These are phyloP conservation scores for Gopherus flavomarginatus DNA, from an alignment of 2,113 vertebrate species.

Conservation along the genomic window DNA sequence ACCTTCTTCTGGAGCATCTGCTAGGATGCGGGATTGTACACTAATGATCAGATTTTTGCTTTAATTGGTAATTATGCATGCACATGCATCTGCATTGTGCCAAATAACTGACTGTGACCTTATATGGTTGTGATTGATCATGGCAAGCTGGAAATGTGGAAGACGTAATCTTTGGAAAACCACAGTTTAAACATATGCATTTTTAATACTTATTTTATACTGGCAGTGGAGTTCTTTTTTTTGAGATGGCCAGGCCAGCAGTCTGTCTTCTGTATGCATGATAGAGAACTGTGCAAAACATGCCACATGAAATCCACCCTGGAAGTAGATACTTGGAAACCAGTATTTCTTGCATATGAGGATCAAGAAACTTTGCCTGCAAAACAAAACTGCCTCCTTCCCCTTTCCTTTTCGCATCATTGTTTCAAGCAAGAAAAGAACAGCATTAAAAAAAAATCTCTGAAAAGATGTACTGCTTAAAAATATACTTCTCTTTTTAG, in stretches of 20 bases:
- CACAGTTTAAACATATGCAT: not conserved
- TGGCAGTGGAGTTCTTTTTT: not conserved
- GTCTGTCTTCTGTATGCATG: not conserved
- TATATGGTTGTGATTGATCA: not conserved
- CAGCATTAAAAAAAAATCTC: not conserved
- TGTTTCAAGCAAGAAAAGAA: not conserved
- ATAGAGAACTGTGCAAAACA: not conserved
- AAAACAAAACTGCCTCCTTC: not conserved
- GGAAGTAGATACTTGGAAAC: not conserved
- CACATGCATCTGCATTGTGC: fast-evolving
- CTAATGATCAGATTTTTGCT: not conserved
- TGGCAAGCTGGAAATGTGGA: not conserved
- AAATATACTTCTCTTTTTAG: fast-evolving
- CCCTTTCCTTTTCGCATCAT: not conserved
- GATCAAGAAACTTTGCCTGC: not conserved
- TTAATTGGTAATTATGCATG: not conserved
- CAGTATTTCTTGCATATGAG: not conserved
- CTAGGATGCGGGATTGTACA: not conserved
- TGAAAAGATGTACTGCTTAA: not conserved
- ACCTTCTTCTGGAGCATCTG: not conserved
- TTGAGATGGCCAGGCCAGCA: not conserved
- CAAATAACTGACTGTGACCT: not conserved
- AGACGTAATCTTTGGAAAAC: not conserved
- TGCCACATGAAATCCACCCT: fast-evolving
- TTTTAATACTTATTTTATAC: not conserved